Base-by-base conservation (phyloP, 2,888 invertebrate genomes). In the Tenthredo notha region DNA sequence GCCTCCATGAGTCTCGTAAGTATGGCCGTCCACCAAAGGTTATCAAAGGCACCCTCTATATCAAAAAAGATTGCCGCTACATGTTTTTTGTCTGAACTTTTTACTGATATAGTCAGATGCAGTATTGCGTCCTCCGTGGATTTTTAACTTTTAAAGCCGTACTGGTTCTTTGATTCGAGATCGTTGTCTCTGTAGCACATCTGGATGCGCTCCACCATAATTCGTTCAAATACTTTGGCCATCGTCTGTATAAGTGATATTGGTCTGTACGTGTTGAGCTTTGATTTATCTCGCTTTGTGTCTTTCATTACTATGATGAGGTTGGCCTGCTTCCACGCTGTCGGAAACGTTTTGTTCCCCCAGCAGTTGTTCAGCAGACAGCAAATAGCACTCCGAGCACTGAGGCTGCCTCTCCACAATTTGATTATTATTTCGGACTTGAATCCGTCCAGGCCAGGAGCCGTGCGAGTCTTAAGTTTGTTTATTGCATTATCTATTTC, bases 21-120 rank as follows among this genome's bases (percentile, higher is more conserved):
- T 0, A 90, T 88, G 72, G 88, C 87, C 0, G 90, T 88, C 90
- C 92, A 91, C 90, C 90, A 91, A 1, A 91, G 89, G 80, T 90
- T 90, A 61, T 92, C 88, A 83, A 92, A 92, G 6, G 91, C 92
- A 0, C 90, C 91, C 7, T 88, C 86, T n/a, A 92, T 90, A 87
- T 91, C 91, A 12, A 90, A 75, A 47, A 89, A 87, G 0, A 91
- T 61, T 6, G 85, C 86, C 15, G 87, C 86, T 0, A 88, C 88
- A 77, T 89, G 88, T 21, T 92, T 91, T 12, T 87, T 86, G 0
- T 54, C 43, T 0, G 43, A 84, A 2, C 9, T 12, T 7, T 29
- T 72, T 1, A 67, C 72, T 0, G 18, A 10, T 0, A 61, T 61
- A 7, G 87, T 9, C 0, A 90, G 12, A 0, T 43, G 5, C 0